phyloP scores from a whole-genome alignment of 2,113 vertebrate genomes.

The Cheirogaleus medius region DNA sequence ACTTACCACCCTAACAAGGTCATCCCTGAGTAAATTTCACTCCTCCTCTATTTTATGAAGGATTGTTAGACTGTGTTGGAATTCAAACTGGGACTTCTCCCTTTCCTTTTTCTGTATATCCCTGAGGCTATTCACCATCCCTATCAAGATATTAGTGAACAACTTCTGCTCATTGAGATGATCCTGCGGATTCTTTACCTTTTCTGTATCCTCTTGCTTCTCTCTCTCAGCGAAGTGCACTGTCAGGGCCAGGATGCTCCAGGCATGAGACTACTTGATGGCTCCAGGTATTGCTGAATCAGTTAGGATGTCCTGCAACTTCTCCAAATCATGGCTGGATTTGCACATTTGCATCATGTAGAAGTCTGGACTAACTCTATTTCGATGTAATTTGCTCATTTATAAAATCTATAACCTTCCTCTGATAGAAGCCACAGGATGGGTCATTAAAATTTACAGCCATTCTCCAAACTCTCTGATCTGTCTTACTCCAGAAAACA shows the following conservation, averaged over 20 bases:
- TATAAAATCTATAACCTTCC: conserved; percentile 30
- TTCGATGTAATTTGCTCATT: conserved; percentile 22
- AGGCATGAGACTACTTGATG: not conserved
- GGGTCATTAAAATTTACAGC: not conserved
- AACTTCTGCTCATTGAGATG: conserved; percentile 11
- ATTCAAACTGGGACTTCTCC: not conserved
- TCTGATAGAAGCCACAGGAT: not conserved
- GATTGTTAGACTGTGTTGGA: not conserved
- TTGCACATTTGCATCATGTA: not conserved
- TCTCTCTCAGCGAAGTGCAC: not conserved
- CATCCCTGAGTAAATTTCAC: not conserved
- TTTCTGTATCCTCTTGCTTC: not conserved
- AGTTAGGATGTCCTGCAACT: not conserved
- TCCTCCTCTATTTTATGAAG: not conserved
- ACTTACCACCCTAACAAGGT: not conserved
- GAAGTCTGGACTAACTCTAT: not conserved
- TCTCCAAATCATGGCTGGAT: not conserved
- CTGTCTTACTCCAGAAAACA: not conserved
- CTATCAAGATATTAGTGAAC: not conserved
- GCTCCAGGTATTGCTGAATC: not conserved
- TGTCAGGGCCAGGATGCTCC: not conserved
- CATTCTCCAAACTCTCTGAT: not conserved
- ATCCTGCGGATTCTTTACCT: not conserved
- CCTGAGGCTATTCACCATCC: not conserved
- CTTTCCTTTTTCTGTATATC: not conserved